Percentiles rank a stretch among this genome's conserved stretches.
Evolutionary conservation across 1,140 invertebrate genomes (phyloP).

Genomic region (Bilobella aurantiaca): DNA sequence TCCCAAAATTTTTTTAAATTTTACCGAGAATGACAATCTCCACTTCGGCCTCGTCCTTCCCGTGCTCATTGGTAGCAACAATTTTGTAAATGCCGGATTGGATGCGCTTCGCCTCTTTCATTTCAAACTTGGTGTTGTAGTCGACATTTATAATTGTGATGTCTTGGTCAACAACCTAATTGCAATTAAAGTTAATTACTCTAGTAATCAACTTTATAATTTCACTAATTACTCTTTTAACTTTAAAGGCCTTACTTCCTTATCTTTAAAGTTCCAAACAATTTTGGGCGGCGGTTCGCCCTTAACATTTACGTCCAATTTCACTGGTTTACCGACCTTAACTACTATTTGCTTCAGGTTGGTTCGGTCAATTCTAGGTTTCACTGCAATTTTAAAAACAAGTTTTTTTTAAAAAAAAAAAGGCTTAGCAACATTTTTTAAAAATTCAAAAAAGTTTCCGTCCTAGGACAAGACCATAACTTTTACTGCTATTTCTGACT

Average conservation of each 20-base stretch:
- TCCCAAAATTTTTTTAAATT: too few relatives aligned
- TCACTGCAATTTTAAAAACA: too few relatives aligned
- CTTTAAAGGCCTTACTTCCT: too few relatives aligned
- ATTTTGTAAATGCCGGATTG: slow-evolving; percentile 86
- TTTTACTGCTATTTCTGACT: too few relatives aligned
- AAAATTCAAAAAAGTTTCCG: too few relatives aligned
- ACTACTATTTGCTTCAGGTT: slow-evolving; percentile 83
- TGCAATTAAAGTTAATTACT: too few relatives aligned
- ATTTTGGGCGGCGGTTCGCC: slow-evolving; percentile 89
- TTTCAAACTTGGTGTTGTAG: slow-evolving; percentile 83
- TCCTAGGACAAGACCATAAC: too few relatives aligned
- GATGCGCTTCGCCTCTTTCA: slow-evolving; percentile 68
- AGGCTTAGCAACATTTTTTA: too few relatives aligned
- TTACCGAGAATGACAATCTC: slow-evolving; percentile 83
- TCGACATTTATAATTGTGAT: slow-evolving; percentile 80
- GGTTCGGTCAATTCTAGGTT: slow-evolving; percentile 91
- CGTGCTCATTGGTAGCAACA: slow-evolving; percentile 80
- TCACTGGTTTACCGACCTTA: slow-evolving; percentile 80
- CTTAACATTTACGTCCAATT: slow-evolving; percentile 83
- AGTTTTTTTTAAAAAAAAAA: too few relatives aligned
- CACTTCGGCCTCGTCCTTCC: slow-evolving; percentile 83
- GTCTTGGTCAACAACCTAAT: slow-evolving; percentile 55
- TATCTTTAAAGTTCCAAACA: slow-evolving; percentile 66
- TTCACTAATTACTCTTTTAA: too few relatives aligned
- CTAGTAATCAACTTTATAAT: too few relatives aligned